phyloP scores from a whole-genome alignment of 2,113 vertebrate genomes.

The Aegotheles bennettii region DNA sequence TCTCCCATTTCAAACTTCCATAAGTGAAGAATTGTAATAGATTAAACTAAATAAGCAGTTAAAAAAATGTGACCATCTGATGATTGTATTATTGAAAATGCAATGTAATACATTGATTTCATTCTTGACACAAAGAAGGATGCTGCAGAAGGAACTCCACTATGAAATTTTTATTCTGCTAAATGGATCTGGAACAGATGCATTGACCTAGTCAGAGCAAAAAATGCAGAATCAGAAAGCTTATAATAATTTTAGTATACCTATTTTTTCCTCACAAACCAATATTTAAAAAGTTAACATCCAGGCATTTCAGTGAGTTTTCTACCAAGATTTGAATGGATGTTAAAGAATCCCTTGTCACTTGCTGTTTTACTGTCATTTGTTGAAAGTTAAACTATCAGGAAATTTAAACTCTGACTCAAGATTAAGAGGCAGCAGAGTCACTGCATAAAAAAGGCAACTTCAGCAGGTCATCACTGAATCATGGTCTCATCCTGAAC shows the following conservation, averaged over 20 bases:
- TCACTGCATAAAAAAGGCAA: neutral
- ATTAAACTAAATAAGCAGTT: neutral
- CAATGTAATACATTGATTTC: neutral
- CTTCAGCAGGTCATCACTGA: neutral
- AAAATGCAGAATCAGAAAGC: neutral
- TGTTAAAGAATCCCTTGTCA: neutral
- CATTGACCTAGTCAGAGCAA: neutral
- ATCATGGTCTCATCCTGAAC: neutral
- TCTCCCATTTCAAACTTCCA: neutral
- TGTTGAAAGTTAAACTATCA: neutral
- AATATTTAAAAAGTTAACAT: neutral
- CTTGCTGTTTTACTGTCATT: neutral
- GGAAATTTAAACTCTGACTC: neutral
- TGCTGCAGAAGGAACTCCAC: rapidly evolving
- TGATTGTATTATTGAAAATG: neutral
- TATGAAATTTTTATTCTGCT: neutral
- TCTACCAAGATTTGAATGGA: neutral
- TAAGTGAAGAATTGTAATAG: neutral
- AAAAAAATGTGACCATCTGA: neutral
- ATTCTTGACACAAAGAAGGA: neutral
- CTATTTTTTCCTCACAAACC: neutral
- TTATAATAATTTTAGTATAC: neutral
- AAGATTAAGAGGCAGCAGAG: neutral
- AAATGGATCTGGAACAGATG: neutral
- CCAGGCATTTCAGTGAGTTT: neutral